phyloP scores from a whole-genome alignment of 1,140 invertebrate genomes.

The Apis florea region DNA sequence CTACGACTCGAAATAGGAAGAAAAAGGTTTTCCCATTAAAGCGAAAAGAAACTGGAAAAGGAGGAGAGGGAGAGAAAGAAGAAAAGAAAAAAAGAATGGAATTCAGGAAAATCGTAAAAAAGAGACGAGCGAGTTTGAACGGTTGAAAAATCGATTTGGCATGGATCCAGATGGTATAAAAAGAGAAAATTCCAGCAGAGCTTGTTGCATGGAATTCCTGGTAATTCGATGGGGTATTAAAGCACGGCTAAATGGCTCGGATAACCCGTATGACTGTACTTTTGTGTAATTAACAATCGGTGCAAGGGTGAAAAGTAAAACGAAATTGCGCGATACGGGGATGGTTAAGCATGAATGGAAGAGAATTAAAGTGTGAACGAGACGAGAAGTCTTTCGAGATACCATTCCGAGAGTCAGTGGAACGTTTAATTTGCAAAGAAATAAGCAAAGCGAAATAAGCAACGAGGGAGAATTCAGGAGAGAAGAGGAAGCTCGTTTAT shows the following conservation, averaged over 20 bases:
- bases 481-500: background rate
- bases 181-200: constrained; percentile 33
- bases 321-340: background rate
- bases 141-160: constrained; percentile 34
- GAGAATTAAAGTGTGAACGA: too few relatives aligned
- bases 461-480: background rate
- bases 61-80: too few relatives aligned
- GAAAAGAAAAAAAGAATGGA: background rate
- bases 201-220: constrained; percentile 37
- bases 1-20: too few relatives aligned
- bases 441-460: too few relatives aligned
- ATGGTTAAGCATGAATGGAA: background rate
- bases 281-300: constrained; percentile 32
- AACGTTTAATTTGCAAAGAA: constrained; percentile 43
- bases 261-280: background rate
- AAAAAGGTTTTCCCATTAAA: background rate
- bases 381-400: background rate
- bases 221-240: constrained; percentile 35
- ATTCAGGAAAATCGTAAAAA: background rate
- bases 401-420: too few relatives aligned
- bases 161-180: constrained; percentile 23
- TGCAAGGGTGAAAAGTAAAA: background rate
- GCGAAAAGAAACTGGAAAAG: background rate
- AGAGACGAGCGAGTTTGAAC: background rate
- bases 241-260: constrained; percentile 24